Evolutionary conservation across 1,140 invertebrate species (phyloP).

Genomic region (Bombus waltoni): DNA sequence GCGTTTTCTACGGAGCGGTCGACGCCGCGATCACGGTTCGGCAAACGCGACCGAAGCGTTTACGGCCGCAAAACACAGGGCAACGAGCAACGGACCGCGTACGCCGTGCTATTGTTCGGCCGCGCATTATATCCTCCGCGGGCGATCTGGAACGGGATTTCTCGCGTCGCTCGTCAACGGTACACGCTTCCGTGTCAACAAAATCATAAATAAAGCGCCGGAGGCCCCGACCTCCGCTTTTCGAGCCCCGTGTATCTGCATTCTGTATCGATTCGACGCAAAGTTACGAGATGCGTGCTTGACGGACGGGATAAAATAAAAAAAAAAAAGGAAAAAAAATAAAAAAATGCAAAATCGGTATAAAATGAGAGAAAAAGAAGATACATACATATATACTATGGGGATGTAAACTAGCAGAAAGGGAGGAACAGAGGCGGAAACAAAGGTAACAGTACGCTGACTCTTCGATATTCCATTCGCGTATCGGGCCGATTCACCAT

Average conservation of each 20-base stretch:
- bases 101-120: slow-evolving; percentile 38
- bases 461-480: slow-evolving; percentile 43
- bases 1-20: slow-evolving; percentile 50
- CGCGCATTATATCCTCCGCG: slow-evolving; percentile 54
- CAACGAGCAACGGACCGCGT: slow-evolving; percentile 24
- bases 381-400: not conserved
- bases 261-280: slow-evolving; percentile 57
- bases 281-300: slow-evolving; percentile 49
- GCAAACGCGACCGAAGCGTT: slow-evolving; percentile 38
- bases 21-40: slow-evolving; percentile 47
- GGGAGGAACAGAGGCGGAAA: not conserved
- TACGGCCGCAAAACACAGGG: slow-evolving; percentile 51
- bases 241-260: slow-evolving; percentile 10
- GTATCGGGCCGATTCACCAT: slow-evolving; percentile 31
- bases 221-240: not conserved
- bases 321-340: not conserved
- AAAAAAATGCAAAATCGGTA: not conserved
- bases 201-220: slow-evolving; percentile 52
- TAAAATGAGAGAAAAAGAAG: not conserved
- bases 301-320: slow-evolving; percentile 21
- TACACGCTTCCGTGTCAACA: slow-evolving; percentile 40
- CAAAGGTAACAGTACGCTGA: slow-evolving; percentile 43
- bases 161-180: slow-evolving; percentile 38
- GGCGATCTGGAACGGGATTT: slow-evolving; percentile 33
- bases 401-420: not conserved